A percentile compares a stretch with the other conserved stretches of the same genome.
Conservation (phyloP, 1,140 invertebrate genomes). For the Globodera ellingtonae region DNA sequence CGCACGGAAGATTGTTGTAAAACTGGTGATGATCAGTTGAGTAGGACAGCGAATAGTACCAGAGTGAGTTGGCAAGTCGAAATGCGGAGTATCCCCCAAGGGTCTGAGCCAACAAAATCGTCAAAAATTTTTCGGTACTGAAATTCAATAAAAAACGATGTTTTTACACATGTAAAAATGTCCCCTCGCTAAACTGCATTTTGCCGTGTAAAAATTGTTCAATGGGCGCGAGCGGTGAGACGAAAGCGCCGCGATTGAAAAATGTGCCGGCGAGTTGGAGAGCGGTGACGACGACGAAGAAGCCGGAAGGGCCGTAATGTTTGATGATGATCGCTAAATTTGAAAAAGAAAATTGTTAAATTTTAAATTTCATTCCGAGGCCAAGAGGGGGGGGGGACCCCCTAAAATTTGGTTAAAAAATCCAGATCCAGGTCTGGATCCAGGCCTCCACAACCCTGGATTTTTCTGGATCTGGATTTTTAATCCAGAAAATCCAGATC, state of each 20-base stretch:
- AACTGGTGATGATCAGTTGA: conserved; percentile 51
- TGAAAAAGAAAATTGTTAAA: conserved; percentile 13
- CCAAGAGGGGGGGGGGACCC: not conserved
- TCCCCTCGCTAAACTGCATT: conserved; percentile 28
- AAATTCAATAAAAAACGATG: conserved; percentile 5
- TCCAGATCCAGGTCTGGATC: too few species aligned
- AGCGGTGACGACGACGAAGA: conserved; percentile 54
- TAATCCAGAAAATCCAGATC: too few species aligned
- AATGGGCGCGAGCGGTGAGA: conserved; percentile 52
- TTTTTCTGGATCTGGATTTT: too few species aligned
- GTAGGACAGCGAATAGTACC: conserved; percentile 51
- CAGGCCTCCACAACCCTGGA: too few species aligned
- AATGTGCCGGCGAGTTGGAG: conserved; percentile 45
- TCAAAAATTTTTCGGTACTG: conserved; percentile 45
- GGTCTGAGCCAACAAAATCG: conserved; percentile 51
- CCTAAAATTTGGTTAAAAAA: too few species aligned
- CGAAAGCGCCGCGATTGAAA: conserved; percentile 56
- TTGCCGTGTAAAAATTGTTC: conserved; percentile 39
- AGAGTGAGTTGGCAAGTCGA: conserved; percentile 41
- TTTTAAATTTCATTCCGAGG: not conserved
- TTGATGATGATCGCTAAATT: conserved; percentile 51
- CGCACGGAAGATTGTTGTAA: conserved; percentile 48
- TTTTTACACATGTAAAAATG: conserved; percentile 21
- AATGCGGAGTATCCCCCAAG: conserved; percentile 55
- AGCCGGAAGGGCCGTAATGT: conserved; percentile 54